phyloP scores from a whole-genome alignment of 2,113 vertebrate species.

The Myotis davidii region DNA sequence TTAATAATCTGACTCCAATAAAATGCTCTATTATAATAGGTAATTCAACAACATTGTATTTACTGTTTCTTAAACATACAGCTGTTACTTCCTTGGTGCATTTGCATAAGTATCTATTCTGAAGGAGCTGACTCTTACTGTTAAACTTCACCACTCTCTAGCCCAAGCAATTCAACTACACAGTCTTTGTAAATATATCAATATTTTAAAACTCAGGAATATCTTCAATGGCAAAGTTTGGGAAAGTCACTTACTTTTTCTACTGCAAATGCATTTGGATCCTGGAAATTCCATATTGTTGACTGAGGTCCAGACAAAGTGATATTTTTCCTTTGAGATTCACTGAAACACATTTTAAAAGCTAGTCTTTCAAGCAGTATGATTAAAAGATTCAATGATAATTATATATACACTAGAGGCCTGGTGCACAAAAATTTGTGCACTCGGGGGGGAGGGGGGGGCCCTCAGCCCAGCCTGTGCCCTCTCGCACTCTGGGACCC shows the following conservation, averaged over 20 bases:
- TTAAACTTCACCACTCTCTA: background rate
- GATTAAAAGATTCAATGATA: background rate
- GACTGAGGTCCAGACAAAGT: constrained; percentile 82
- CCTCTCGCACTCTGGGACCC: too few species aligned
- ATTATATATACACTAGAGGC: background rate
- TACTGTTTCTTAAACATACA: background rate
- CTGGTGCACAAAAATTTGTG: too few species aligned
- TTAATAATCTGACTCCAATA: background rate
- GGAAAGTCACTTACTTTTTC: constrained; percentile 88
- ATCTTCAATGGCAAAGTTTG: constrained; percentile 73
- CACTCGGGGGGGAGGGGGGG: too few species aligned
- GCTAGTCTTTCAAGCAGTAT: background rate
- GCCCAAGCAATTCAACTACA: background rate
- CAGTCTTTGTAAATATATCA: constrained; percentile 71
- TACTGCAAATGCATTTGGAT: constrained; percentile 77
- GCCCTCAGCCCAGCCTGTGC: too few species aligned
- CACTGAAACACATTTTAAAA: constrained; percentile 86
- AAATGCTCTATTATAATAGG: background rate
- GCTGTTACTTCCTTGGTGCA: background rate
- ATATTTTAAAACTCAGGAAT: constrained; percentile 23
- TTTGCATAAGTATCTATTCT: background rate
- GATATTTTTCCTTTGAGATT: constrained; percentile 90
- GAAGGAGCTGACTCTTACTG: background rate
- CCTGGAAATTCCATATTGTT: constrained; percentile 80
- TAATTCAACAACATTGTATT: background rate